phyloP scores from a whole-genome alignment of 2,113 vertebrate species.

The Bucco capensis region DNA sequence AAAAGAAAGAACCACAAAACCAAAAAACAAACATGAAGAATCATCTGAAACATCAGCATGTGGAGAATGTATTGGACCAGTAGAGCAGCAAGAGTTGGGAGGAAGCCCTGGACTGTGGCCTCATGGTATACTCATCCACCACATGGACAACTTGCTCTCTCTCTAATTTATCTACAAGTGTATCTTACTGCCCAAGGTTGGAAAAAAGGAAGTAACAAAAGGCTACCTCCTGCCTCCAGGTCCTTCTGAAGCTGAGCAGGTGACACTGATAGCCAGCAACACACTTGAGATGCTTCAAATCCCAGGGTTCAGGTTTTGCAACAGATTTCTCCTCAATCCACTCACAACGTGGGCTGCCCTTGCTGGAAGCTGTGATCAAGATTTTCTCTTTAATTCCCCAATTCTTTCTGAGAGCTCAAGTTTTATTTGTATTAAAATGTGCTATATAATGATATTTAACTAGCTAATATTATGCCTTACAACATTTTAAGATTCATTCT shows the following conservation, averaged over 20 bases:
- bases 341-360: not conserved
- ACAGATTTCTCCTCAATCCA: not conserved
- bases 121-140: not conserved
- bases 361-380: not conserved
- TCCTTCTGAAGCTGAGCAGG: not conserved
- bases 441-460: not conserved
- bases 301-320: not conserved
- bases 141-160: not conserved
- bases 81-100: not conserved
- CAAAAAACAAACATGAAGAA: not conserved
- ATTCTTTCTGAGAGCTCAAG: not conserved
- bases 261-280: not conserved
- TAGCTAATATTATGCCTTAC: not conserved
- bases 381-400: not conserved
- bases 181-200: not conserved
- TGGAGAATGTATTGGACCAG: not conserved
- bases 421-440: not conserved
- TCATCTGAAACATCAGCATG: not conserved
- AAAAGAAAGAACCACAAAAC: no score
- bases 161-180: not conserved
- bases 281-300: not conserved
- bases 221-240: not conserved
- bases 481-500: not conserved
- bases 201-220: not conserved
- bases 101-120: not conserved